Percentiles rank a stretch among this genome's conserved stretches.
phyloP scores from a whole-genome alignment of 2,797 vertebrate genomes.

The Delichon dasypus region DNA sequence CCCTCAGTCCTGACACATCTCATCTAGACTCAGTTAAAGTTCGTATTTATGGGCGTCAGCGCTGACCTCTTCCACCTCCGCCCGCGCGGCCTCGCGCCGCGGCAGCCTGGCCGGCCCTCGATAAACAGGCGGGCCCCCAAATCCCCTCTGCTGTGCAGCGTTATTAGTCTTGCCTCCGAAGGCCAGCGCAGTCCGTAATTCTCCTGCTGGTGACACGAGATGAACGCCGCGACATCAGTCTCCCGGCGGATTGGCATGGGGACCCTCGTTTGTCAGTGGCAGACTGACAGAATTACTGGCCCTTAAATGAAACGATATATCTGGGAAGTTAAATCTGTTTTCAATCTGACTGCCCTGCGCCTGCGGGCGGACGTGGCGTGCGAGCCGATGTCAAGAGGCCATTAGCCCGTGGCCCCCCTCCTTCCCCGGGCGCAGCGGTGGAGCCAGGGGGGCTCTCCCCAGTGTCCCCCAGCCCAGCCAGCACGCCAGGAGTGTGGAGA shows the following conservation, averaged over 20 bases:
- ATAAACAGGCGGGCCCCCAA: slow-evolving; percentile 60
- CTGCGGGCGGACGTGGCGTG: slow-evolving; percentile 32
- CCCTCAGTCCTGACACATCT: slow-evolving; percentile 69
- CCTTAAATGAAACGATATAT: slow-evolving; percentile 82
- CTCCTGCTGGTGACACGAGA: slow-evolving; percentile 71
- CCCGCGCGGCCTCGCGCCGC: slow-evolving; percentile 50
- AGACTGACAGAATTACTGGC: slow-evolving; percentile 84
- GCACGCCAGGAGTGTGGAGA: rapidly evolving
- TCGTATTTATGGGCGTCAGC: slow-evolving; percentile 79
- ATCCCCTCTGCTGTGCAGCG: slow-evolving; percentile 38
- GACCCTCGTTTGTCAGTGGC: slow-evolving; percentile 78
- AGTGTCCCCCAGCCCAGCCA: rapidly evolving
- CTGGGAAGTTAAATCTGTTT: slow-evolving; percentile 80
- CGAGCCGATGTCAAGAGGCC: slow-evolving; percentile 79
- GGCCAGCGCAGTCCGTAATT: slow-evolving; percentile 84
- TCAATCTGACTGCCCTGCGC: slow-evolving; percentile 55
- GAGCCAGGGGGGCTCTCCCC: neutral
- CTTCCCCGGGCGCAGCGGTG: rapidly evolving
- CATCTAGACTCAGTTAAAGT: slow-evolving; percentile 68
- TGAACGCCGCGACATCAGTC: slow-evolving; percentile 35
- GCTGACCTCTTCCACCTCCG: slow-evolving; percentile 74
- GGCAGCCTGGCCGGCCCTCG: slow-evolving; percentile 49
- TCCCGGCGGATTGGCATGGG: slow-evolving; percentile 56
- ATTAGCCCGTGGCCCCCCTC: slow-evolving; percentile 50
- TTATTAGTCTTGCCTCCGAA: slow-evolving; percentile 80